Evolutionary conservation across 2,888 invertebrate genomes (phyloP).

Genomic region (Nowickia ferox): DNA sequence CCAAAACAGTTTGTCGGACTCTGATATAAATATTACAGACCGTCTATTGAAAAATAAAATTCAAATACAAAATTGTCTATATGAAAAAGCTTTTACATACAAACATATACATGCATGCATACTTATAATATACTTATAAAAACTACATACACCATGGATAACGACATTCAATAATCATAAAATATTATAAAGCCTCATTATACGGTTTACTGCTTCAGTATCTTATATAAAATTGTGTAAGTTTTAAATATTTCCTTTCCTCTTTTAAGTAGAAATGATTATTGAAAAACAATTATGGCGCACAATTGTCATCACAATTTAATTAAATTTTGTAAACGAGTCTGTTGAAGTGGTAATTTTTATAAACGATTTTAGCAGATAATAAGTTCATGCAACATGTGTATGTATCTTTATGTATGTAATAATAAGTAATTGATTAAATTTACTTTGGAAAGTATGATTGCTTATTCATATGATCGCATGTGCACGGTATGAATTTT

Average conservation of each 20-base stretch:
- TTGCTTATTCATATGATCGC: background rate
- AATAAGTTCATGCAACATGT: background rate
- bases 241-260: background rate
- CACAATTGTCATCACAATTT: conserved; percentile 63
- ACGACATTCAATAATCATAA: conserved; percentile 20
- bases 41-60: conserved; percentile 9
- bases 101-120: no score
- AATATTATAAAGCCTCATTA: conserved; percentile 47
- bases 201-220: conserved; percentile 25
- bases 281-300: conserved; percentile 54
- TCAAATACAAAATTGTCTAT: background rate
- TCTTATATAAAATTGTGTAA: conserved; percentile 19
- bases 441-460: background rate
- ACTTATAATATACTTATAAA: background rate
- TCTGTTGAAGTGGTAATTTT: background rate
- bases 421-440: background rate
- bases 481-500: background rate
- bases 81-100: background rate
- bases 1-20: background rate
- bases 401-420: no score
- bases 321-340: conserved; percentile 40
- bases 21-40: conserved; percentile 22
- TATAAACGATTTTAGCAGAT: background rate
- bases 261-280: background rate
- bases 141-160: conserved; percentile 1